A percentile compares a stretch with the other conserved stretches of the same genome.
Evolutionary conservation across 2,888 invertebrate species (phyloP).

Genomic region (Lasioglossum malachurum): DNA sequence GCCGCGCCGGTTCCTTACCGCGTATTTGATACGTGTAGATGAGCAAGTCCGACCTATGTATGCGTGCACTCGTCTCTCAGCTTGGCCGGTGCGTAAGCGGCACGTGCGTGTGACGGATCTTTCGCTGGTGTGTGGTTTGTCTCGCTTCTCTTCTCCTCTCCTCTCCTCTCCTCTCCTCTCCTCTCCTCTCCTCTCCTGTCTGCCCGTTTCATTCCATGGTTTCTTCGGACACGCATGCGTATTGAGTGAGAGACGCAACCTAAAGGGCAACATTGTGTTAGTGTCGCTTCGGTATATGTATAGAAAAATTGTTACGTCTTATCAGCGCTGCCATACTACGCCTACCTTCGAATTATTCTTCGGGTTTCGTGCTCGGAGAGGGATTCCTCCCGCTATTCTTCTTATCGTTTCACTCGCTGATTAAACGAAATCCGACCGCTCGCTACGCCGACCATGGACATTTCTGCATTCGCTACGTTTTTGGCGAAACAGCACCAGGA

Average conservation of each 20-base stretch:
- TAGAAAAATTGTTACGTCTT: background rate
- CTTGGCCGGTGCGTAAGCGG: conserved; percentile 20
- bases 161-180: background rate
- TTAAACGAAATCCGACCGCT: background rate
- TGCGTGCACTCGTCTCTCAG: conserved; percentile 12
- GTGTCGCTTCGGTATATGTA: background rate
- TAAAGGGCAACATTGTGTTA: conserved; percentile 3
- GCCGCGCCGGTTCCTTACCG: conserved; percentile 49
- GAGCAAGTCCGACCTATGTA: background rate
- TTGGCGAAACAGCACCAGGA: background rate
- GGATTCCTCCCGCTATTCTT: background rate
- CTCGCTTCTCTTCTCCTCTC: background rate
- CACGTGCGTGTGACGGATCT: conserved; percentile 32
- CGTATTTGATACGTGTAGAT: conserved; percentile 23
- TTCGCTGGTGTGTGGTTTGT: conserved; percentile 25
- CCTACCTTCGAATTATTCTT: no score
- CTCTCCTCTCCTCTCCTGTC: background rate
- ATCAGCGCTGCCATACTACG: background rate
- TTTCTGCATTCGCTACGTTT: background rate
- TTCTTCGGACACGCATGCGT: conserved; percentile 48
- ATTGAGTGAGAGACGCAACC: conserved; percentile 34
- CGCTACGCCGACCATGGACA: background rate
- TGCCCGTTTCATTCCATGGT: conserved; percentile 37
- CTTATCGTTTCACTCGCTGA: background rate
- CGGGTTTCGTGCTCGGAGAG: background rate